Evolutionary conservation across 2,113 vertebrate genomes (phyloP), one percentile per base, ranked within the genome.

Genomic region (Corythoichthys haematopterus): DNA sequence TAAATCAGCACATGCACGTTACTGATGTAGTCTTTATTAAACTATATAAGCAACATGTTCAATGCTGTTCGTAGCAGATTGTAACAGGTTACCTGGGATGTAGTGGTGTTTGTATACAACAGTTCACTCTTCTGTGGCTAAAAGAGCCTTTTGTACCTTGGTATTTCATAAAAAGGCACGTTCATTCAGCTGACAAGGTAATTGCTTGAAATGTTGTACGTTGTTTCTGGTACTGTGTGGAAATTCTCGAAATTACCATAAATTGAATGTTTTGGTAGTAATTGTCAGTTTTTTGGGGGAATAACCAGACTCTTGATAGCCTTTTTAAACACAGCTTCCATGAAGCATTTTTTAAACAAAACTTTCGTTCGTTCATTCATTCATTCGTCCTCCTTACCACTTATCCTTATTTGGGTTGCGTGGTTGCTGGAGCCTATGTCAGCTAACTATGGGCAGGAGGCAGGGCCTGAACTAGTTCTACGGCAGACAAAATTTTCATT

Each of bases 31-130:
- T 45, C n/a, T 36, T 50, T 43, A 63, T 74, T 74, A 20, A 52
- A 37, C 79, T 66, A 33, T 28, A 55, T 11, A 55, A 28, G 8
- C 20, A 28, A 75, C 65, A 55, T 70, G 20, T 15, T 67, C 69
- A 56, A 37, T 70, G 33, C 15, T 52, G 62, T 72, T 70, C 50
- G 66, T 60, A 72, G 43, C 81, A 83, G 78, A 83, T 83, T 53
- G 66, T 60, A 72, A 47, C 81, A 83, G 78, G 81, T 83, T 80
- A 78, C 70, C 80, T 78, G 74, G 77, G 76, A 76, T 70, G 45
- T n/a, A 51, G 43, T 8, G 46, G 48, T 64, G 81, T 81, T 80
- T 55, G 33, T 7, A 55, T 57, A 71, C 65, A 71, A 69, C 71
- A 76, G 70, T 80, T 69, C 75, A 76, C 46, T 66, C 78, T 72